Conservation (phyloP, 2,888 invertebrate species). For the Meliscaeva auricollis region DNA sequence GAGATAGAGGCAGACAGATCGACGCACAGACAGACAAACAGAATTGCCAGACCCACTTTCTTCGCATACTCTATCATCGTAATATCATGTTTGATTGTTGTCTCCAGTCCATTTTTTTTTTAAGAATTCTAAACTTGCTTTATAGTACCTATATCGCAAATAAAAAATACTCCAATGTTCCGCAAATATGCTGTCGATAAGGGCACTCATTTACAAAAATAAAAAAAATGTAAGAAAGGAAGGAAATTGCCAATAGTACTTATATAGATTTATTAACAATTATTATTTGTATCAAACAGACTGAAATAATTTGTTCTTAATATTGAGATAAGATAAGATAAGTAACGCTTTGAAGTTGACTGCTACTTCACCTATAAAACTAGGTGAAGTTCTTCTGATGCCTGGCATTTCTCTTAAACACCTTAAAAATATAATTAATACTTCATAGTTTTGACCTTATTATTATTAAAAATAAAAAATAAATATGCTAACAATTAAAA, state of each 20-base stretch:
- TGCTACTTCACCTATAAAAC: slow-evolving; percentile 7
- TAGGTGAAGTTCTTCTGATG: background rate
- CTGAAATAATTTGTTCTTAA: background rate
- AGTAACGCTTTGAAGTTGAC: slow-evolving; percentile 7
- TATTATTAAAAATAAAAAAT: background rate
- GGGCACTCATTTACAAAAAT: background rate
- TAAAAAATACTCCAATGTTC: background rate
- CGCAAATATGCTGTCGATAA: slow-evolving; percentile 19
- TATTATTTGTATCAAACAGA: slow-evolving; percentile 1
- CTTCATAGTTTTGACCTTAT: background rate
- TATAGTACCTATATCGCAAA: background rate
- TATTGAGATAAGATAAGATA: slow-evolving; percentile 19
- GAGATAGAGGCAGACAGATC: too few relatives aligned
- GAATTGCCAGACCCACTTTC: too few relatives aligned
- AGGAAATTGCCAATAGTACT: slow-evolving; percentile 5
- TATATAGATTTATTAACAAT: background rate
- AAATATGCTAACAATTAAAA: background rate
- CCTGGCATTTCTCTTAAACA: background rate
- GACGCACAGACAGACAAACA: too few relatives aligned
- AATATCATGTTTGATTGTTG: too few relatives aligned
- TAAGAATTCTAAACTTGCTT: background rate
- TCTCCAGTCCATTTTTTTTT: too few relatives aligned
- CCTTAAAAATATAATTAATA: background rate
- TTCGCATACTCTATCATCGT: too few relatives aligned
- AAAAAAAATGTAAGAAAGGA: slow-evolving; percentile 5